Evolutionary conservation across 2,888 invertebrate species (phyloP).

Genomic region (Serripes groenlandicus): DNA sequence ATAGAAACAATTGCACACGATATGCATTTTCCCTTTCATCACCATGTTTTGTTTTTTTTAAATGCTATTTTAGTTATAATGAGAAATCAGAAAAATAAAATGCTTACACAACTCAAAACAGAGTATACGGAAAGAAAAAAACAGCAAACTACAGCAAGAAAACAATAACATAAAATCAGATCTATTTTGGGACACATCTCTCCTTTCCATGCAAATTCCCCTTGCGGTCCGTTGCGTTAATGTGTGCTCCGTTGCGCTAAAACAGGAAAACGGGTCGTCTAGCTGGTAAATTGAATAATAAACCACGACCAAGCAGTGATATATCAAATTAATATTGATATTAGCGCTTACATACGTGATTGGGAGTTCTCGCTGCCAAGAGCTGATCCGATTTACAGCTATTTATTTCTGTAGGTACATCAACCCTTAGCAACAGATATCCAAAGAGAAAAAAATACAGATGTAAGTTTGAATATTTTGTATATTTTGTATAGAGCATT

Average conservation of each 20-base stretch:
- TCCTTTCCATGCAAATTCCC: conserved; percentile 9
- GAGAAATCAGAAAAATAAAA: no score
- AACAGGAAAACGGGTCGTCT: conserved; percentile 6
- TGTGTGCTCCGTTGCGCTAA: conserved; percentile 15
- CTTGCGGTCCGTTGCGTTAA: conserved; percentile 17
- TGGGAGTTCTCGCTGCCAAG: background rate
- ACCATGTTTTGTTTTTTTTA: no score
- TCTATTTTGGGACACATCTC: conserved; percentile 9
- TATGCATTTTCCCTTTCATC: no score
- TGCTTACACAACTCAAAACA: no score
- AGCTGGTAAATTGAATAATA: conserved; percentile 7
- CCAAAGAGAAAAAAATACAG: no score
- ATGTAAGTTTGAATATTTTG: no score
- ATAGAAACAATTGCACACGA: no score
- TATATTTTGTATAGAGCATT: no score
- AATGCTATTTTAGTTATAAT: no score
- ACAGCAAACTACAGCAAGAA: no score
- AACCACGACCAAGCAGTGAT: background rate
- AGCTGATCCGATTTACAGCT: background rate
- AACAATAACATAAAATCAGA: conserved; percentile 2
- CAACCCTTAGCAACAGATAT: no score
- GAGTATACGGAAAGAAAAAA: no score
- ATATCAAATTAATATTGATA: conserved; percentile 19
- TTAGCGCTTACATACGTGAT: background rate
- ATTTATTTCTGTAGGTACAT: background rate